Conservation (phyloP, 2,113 vertebrate species). For the Lethenteron reissneri region DNA sequence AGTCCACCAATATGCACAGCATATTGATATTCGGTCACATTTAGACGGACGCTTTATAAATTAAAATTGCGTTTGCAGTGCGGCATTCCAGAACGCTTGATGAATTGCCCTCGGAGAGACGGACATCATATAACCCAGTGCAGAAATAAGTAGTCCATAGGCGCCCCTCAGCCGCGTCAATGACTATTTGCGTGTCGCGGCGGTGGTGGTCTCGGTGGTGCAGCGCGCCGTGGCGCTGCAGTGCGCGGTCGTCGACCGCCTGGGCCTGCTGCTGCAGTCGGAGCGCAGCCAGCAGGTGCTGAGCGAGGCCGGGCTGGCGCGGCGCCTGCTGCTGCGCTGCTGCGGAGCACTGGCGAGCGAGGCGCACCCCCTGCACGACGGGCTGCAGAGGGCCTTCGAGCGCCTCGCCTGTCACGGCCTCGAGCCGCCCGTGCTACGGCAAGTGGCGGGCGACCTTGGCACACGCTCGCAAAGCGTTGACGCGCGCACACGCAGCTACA, state of each 20-base stretch:
- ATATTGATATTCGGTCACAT: too few species aligned
- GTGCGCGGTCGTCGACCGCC: slow-evolving; percentile 66
- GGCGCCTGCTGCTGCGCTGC: slow-evolving; percentile 67
- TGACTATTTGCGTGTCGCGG: too few species aligned
- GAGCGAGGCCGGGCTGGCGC: slow-evolving; percentile 71
- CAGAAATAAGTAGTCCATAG: too few species aligned
- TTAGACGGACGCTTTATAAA: too few species aligned
- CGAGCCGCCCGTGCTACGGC: slow-evolving; percentile 83
- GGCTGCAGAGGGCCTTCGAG: slow-evolving; percentile 87
- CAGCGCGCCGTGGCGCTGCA: slow-evolving; percentile 84
- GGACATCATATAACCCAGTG: too few species aligned
- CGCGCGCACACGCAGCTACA: too few species aligned
- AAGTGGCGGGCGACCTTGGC: slow-evolving; percentile 10
- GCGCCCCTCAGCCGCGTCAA: too few species aligned
- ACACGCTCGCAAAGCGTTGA: too few species aligned
- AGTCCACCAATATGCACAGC: too few species aligned
- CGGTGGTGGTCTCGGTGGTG: neutral
- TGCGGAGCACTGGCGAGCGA: slow-evolving; percentile 67
- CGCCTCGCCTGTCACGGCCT: slow-evolving; percentile 78
- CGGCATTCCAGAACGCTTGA: too few species aligned
- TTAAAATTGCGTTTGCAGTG: too few species aligned
- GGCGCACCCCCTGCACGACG: slow-evolving; percentile 70
- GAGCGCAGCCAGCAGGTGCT: slow-evolving; percentile 89
- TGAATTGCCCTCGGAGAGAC: too few species aligned
- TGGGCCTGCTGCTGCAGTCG: slow-evolving; percentile 68